Conservation (phyloP, 2,888 invertebrate genomes). For the Chaitophorus viminalis region DNA sequence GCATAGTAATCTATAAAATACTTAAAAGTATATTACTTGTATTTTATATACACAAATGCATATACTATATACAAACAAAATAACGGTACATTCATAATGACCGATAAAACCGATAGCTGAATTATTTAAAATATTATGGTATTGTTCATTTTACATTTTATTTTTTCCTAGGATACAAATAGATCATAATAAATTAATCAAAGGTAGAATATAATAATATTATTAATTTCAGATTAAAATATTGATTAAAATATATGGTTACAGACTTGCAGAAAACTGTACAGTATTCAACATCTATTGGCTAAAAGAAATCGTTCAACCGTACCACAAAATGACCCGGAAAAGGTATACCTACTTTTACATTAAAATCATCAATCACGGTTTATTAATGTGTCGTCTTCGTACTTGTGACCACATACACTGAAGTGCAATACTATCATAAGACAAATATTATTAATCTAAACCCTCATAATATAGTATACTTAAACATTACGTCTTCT, state of each 20-base stretch:
- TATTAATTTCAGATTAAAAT: not conserved
- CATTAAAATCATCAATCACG: constrained; percentile 14
- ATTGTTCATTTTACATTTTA: not conserved
- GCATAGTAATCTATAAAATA: too few species aligned
- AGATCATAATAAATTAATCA: not conserved
- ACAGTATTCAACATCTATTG: constrained; percentile 63
- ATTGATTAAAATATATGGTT: not conserved
- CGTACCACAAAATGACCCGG: constrained; percentile 43
- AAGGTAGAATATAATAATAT: not conserved
- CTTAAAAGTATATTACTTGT: too few species aligned
- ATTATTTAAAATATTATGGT: not conserved
- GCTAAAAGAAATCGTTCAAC: constrained; percentile 62
- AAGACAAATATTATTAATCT: not conserved
- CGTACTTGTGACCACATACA: not conserved
- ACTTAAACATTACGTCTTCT: not conserved
- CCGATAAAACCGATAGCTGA: too few species aligned
- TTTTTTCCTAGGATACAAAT: not conserved
- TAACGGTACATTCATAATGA: too few species aligned
- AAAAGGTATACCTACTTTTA: constrained; percentile 40
- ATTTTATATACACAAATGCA: too few species aligned
- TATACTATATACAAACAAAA: too few species aligned
- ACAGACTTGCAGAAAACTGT: constrained; percentile 61
- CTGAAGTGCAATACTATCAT: not conserved
- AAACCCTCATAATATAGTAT: not conserved
- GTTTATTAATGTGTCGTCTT: not conserved